Base-by-base conservation (phyloP, 2,113 vertebrate species). In the Chascanopsetta lugubris region DNA sequence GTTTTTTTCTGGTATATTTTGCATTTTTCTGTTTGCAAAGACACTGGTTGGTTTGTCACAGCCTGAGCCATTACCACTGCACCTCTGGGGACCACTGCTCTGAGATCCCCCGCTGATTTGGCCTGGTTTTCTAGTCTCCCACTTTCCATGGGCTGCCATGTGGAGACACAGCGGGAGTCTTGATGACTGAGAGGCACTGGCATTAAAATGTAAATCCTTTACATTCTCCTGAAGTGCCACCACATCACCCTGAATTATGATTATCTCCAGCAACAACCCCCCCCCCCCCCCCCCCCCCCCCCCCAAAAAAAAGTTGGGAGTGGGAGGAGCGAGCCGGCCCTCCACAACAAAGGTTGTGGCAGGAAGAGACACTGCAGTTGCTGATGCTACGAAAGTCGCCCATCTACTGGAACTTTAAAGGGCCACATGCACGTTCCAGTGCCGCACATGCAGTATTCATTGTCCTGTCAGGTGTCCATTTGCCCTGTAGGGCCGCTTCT, bases 31-130 rank as follows among this genome's bases (percentile, higher is more conserved):
- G 17, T 42, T 42, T 42, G 38, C 15, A 7, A 40, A 30, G 29
- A 30, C 8, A 30, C 4, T 30, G 29, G 29, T 30, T 38, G 36
- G 36, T 38, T 17, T 15, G 26, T 51, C 8, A 29, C 25, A 51
- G 10, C 18, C 49, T 27, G 18, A 29, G 29, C 49, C 25, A 49
- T 26, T 27, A 27, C 3, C 12, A 27, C 9, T 26, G 12, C 2
- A 51, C 49, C 49, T 30, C 27, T 51, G n/a, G 17, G 26, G 17
- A 51, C 49, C 49, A 30, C 17, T 30, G 27, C 20, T 51, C 17
- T 11, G 8, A 20, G 49, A 51, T 30, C 49, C 26, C 49, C 49
- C 11, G 49, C 49, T 30, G 49, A 51, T 51, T 51, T 51, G 49
- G 25, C 49, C 49, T 51, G 49, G 48, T 50, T 50, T 50, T 25